phyloP scores from a whole-genome alignment of 2,113 vertebrate genomes.

The Notiomystis cincta region DNA sequence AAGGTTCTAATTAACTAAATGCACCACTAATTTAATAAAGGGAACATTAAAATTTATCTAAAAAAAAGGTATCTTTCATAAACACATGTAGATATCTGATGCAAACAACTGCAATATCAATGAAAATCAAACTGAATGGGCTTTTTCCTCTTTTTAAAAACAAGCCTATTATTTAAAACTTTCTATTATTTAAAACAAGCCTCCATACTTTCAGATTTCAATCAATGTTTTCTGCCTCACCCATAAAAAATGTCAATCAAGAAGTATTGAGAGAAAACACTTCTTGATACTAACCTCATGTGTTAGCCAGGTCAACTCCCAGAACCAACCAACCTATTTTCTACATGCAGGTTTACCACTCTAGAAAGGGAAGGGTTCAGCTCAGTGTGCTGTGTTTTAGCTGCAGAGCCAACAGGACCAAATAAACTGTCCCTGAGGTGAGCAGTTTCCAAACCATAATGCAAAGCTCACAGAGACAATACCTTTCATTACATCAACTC shows the following conservation, averaged over 20 bases:
- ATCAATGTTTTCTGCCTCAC: not conserved
- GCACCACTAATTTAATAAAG: not conserved
- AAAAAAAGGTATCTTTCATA: not conserved
- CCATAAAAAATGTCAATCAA: not conserved
- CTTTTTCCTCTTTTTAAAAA: not conserved
- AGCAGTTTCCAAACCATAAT: not conserved
- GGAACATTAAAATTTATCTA: not conserved
- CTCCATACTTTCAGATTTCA: not conserved
- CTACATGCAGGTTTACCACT: not conserved
- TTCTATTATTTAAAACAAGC: not conserved
- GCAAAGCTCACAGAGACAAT: not conserved
- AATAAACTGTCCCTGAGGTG: not conserved
- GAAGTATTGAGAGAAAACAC: not conserved
- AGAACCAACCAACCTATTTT: not conserved
- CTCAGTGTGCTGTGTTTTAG: not conserved
- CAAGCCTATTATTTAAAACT: too few relatives aligned
- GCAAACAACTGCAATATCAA: not conserved
- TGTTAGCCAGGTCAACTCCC: not conserved
- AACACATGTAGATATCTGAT: not conserved
- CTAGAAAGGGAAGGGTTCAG: not conserved
- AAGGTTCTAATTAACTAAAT: not conserved
- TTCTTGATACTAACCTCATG: not conserved
- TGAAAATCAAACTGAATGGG: not conserved
- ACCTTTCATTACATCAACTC: not conserved
- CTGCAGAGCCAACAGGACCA: not conserved